A percentile compares a stretch with the other conserved stretches of the same genome.
These are phyloP conservation scores for Pocota personata DNA, from an alignment of 2,888 invertebrate genomes.

Conservation along the genomic window DNA sequence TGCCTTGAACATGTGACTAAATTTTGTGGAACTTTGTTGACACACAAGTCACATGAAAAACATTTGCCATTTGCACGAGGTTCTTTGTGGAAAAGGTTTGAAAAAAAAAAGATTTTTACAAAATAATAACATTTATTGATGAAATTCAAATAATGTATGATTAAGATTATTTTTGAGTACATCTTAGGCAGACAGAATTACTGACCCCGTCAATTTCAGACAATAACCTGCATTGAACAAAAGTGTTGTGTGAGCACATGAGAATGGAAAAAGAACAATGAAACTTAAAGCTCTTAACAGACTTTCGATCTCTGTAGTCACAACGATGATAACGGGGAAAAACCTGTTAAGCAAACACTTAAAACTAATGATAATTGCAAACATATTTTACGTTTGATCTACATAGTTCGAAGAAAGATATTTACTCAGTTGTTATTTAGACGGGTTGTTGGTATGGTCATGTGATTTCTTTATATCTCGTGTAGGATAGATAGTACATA, in stretches of 20 bases:
- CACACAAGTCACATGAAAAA: conserved; percentile 36
- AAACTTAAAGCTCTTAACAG: neutral
- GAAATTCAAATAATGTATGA: neutral
- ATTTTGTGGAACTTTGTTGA: conserved; percentile 17
- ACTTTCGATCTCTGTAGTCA: neutral
- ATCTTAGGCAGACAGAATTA: neutral
- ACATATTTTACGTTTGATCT: neutral
- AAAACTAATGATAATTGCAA: neutral
- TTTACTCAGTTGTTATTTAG: neutral
- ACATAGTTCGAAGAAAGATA: neutral
- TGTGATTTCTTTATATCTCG: conserved; percentile 2
- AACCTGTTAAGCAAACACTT: neutral
- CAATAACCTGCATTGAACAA: neutral
- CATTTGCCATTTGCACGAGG: conserved; percentile 30
- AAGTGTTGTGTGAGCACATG: neutral
- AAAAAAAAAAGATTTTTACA: neutral
- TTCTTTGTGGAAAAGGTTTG: neutral
- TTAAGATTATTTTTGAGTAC: neutral
- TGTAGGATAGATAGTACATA: neutral
- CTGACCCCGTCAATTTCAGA: neutral
- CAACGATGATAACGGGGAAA: neutral
- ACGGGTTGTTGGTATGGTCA: neutral
- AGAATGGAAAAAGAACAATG: neutral
- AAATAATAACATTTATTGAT: neutral
- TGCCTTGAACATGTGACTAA: conserved; percentile 20